A percentile compares a stretch with the other conserved stretches of the same genome.
Conservation (phyloP, 2,888 invertebrate species). For the Oithona nana region DNA sequence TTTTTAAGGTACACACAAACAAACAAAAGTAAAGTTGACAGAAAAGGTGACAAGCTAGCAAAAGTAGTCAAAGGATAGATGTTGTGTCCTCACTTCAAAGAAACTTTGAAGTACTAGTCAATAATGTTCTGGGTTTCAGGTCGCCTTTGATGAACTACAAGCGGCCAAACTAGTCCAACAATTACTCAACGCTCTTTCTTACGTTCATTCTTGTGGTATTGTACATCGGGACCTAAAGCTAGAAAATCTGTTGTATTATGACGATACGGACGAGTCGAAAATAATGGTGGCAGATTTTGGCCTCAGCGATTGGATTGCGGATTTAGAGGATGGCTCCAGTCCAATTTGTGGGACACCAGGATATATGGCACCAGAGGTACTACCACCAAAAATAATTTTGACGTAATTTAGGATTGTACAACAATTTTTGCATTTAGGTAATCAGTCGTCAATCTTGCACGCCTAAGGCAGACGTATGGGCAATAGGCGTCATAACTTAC, state of each 20-base stretch:
- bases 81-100: too few relatives aligned
- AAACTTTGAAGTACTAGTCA: background rate
- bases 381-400: too few relatives aligned
- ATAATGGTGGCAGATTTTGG: conserved; percentile 6
- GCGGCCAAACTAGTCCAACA: background rate
- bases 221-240: conserved; percentile 4
- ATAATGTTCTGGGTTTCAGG: background rate
- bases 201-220: background rate
- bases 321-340: background rate
- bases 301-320: background rate
- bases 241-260: conserved; percentile 13
- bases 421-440: background rate
- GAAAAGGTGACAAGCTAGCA: too few relatives aligned
- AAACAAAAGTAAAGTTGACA: too few relatives aligned
- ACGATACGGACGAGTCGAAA: conserved; percentile 3
- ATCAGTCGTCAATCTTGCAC: background rate
- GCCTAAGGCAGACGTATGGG: background rate
- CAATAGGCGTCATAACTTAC: background rate
- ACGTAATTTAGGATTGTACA: too few relatives aligned
- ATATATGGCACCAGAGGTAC: conserved; percentile 15
- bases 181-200: background rate
- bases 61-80: too few relatives aligned
- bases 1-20: too few relatives aligned
- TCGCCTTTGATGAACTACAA: background rate
- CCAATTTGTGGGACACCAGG: conserved; percentile 5